Conservation (phyloP, 2,113 vertebrate species). For the Thomomys bottae region DNA sequence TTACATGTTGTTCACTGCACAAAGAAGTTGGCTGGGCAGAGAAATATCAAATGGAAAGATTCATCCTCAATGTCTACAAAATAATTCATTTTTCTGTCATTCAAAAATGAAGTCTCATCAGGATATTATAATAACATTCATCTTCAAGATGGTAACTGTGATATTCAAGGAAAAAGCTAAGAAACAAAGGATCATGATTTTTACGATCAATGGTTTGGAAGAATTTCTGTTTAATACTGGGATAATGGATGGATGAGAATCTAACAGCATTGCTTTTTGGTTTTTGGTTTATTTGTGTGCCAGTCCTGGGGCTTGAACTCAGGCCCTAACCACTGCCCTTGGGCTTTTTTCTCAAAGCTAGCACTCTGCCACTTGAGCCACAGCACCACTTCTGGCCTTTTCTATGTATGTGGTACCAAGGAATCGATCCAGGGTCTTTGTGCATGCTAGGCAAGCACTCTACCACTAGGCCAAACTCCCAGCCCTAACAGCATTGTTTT, state of each 20-base stretch:
- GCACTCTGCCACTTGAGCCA: no score
- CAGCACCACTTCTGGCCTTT: no score
- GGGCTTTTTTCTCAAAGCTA: no score
- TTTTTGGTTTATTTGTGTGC: no score
- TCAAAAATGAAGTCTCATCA: constrained; percentile 38
- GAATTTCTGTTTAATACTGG: not conserved
- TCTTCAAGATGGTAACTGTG: not conserved
- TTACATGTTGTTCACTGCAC: not conserved
- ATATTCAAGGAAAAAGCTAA: not conserved
- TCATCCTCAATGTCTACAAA: not conserved
- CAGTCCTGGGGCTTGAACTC: no score
- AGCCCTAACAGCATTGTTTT: not conserved
- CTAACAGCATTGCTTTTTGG: not conserved
- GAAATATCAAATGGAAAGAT: not conserved
- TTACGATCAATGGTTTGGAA: not conserved
- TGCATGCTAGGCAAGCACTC: no score
- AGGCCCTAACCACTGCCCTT: no score
- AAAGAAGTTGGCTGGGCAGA: not conserved
- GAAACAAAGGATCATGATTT: not conserved
- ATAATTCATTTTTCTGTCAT: constrained; percentile 19
- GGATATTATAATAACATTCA: not conserved
- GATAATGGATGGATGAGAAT: not conserved
- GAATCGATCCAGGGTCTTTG: no score
- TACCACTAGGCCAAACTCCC: no score
- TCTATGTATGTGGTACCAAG: no score